Evolutionary conservation across 1,140 invertebrate species (phyloP), one percentile per base, ranked within the genome.

Genomic region (Choristoneura fumiferana): DNA sequence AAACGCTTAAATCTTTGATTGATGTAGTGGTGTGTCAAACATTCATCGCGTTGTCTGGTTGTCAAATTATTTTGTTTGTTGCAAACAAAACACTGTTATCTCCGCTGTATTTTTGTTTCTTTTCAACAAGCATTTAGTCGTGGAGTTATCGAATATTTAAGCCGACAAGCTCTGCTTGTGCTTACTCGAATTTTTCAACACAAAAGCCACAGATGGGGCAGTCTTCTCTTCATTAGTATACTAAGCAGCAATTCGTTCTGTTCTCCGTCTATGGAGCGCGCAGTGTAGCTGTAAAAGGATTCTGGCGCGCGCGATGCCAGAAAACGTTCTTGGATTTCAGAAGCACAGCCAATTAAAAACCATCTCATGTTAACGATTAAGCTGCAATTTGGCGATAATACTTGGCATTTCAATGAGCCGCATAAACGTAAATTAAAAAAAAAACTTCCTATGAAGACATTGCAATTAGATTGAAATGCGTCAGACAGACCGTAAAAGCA

Each of bases 1-100:
- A 33, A 49, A 49, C 43, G 43, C 43, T 49, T n/a, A 49, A 49
- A 49, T 22, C 43, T 15, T 13, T 33, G 43, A 49, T 49, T 49
- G 43, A 49, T 49, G 18, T 49, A 49, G 22, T 49, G 18, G 18
- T 17, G 18, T 6, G 43, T 49, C 43, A 49, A 49, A 49, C 43
- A 49, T 29, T 49, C 43, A 49, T 49, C 43, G 18, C 18, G 18
- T 49, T 49, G 22, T 15, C 43, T 49, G 18, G 18, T 33, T 49
- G 43, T 49, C 22, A 49, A 49, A 33, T 33, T 12, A 18, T 45
- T n/a, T 45, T 22, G 40, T 49, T 12, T 8, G n/a, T 17, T 49
- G 12, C 22, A 10, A 18, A 5, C 18, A 22, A 14, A 49, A 49
- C 43, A 33, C 18, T 22, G 43, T 0, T 49, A 18, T 43, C 5